Base-by-base conservation (phyloP, 2,113 vertebrate species). In the Pygoscelis antarcticus region DNA sequence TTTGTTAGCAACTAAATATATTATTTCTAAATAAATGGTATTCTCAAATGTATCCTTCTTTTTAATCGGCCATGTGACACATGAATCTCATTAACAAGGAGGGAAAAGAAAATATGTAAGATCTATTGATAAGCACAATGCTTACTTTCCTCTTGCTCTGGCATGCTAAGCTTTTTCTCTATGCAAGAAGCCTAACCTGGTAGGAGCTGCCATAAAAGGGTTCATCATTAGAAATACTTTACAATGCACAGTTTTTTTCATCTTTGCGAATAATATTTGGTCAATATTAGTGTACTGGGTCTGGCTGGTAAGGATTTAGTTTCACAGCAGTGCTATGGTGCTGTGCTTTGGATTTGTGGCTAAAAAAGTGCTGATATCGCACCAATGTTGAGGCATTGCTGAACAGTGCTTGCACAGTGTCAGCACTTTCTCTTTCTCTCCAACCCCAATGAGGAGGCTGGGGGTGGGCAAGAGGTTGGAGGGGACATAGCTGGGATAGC, bases 361-460 rank as follows among this genome's bases (percentile, higher is more conserved):
- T 85, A 16, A 62, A 65, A 13, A 42, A 46, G 26, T 19, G 40
- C n/a, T 74, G n/a, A 42, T 30, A 54, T 6, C 5, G 11, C 9
- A 13, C 9, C 2, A 1, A 3, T 4, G 18, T 40, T 13, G 52
- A 89, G 32, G 25, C 26, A 42, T 13, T 90, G 61, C 32, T n/a
- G 42, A 89, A 68, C 11, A 25, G 22, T 8, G 16, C 3, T 44
- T 51, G 22, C 71, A 44, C 42, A 23, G 38, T 4, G 5, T 8
- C 46, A 62, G 51, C 0, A 0, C 30, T 71, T 64, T 27, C 29
- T 14, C 49, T 49, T 85, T 47, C 14, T 54, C 21, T 6, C 5
- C 34, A 15, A 6, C 4, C 7, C 7, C 38, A 62, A 27, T 0
- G 0, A 60, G 16, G 0, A 18, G 32, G 23, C 46, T 49, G 25